Base-by-base conservation (phyloP, 2,888 invertebrate genomes). In the Apodemia duryi region DNA sequence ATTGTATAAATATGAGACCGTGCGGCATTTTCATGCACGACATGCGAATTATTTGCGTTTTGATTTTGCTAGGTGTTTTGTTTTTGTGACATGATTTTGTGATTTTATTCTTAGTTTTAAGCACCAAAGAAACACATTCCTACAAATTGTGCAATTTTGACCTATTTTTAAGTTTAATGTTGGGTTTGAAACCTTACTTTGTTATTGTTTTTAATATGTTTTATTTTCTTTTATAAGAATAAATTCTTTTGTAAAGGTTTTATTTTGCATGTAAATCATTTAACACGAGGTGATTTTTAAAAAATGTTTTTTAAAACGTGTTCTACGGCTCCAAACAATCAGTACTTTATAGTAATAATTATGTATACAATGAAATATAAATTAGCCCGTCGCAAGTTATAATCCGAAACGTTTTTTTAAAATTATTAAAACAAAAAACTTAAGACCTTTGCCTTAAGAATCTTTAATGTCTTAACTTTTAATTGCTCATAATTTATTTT, bases 111-210 rank as follows among this genome's bases (percentile, higher is more conserved):
- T 68, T 82, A 82, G 80, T 81, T 84, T 72, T 86, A 88, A 86
- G 87, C 78, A 80, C 91, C 91, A 90, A 91, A 91, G 90, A 87
- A 82, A 80, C 74, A 73, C 79, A 80, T 83, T 86, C 83, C 84
- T 83, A 79, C 71, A 63, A 74, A 71, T 78, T 78, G 87, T 88
- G 88, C 88, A 88, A 88, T 89, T 83, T 85, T 85, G 78, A 82
- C 79, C 72, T 78, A 77, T 81, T 77, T 77, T 71, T 76, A 76
- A 79, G 72, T 77, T 71, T 77, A 80, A 73, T 57, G 10, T 57
- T 77, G 75, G 75, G 71, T 78, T 77, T 71, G 68, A 65, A 57
- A 32, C 57, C 57, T 57, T 57, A 11, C 11, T 46, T 67, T 60
- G 54, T 67, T 63, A 29, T 61, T 63, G 62, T 65, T 73, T 74